Percentiles rank a stretch among this genome's conserved stretches.
These are phyloP conservation scores for Chinchilla lanigera DNA, from an alignment of 2,113 vertebrate genomes.

Conservation along the genomic window DNA sequence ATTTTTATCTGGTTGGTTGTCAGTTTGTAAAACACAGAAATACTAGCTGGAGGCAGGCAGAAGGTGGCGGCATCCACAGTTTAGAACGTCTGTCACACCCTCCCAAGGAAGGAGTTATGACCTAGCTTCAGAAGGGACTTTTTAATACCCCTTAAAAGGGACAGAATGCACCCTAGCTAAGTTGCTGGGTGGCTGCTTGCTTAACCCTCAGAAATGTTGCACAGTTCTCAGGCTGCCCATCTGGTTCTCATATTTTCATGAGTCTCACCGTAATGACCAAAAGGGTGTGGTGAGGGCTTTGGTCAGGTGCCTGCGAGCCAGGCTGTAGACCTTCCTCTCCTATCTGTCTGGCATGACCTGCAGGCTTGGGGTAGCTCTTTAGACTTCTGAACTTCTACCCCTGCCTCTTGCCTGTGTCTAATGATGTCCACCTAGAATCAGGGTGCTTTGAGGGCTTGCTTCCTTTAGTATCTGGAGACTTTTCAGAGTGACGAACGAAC, in stretches of 20 bases:
- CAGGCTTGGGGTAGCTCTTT: not conserved
- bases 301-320: constrained; percentile 41
- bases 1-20: not conserved
- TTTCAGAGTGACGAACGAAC: constrained; percentile 28
- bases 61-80: not conserved
- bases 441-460: not conserved
- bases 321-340: not conserved
- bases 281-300: constrained; percentile 67
- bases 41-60: constrained; percentile 32
- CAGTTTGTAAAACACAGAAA: constrained; percentile 49
- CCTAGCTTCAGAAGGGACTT: constrained; percentile 62
- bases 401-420: not conserved
- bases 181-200: constrained; percentile 62
- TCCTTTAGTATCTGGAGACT: constrained; percentile 5
- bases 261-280: constrained; percentile 61
- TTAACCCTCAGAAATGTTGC: constrained; percentile 63
- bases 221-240: constrained; percentile 61
- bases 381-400: not conserved
- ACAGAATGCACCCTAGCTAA: constrained; percentile 64
- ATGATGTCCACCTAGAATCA: not conserved
- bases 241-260: constrained; percentile 73
- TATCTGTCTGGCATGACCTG: not conserved
- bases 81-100: constrained; percentile 30
- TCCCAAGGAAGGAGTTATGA: constrained; percentile 21
- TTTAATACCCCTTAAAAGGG: constrained; percentile 64